phyloP scores from a whole-genome alignment of 2,113 vertebrate species.

The Elephas maximus region DNA sequence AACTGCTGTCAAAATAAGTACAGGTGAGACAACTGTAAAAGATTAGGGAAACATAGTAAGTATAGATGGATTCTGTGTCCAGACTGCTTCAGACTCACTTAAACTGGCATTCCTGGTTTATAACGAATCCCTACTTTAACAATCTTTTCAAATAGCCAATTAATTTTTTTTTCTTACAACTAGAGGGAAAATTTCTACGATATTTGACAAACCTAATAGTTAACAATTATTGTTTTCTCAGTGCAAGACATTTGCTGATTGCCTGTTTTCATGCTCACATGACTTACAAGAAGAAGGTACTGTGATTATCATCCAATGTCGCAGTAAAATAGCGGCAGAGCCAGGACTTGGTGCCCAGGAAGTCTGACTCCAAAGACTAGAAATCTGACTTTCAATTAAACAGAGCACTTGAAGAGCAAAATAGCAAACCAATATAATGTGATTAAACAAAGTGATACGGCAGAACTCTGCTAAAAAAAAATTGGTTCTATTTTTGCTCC shows the following conservation, averaged over 20 bases:
- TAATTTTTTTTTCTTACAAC: not conserved
- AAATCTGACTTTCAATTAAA: not conserved
- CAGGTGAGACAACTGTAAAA: not conserved
- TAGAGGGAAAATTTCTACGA: not conserved
- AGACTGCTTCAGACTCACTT: not conserved
- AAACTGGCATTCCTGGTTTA: not conserved
- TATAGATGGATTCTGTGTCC: not conserved
- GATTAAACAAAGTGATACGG: not conserved
- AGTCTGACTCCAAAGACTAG: not conserved
- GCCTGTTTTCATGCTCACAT: not conserved
- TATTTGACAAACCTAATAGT: not conserved
- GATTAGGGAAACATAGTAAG: not conserved
- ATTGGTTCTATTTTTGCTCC: not conserved
- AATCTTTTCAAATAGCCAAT: not conserved
- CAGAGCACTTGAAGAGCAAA: not conserved
- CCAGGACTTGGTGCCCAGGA: not conserved
- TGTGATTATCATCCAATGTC: not conserved
- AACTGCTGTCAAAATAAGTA: not conserved
- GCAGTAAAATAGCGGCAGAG: not conserved
- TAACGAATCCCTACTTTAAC: not conserved
- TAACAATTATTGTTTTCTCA: not conserved
- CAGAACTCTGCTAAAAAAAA: not conserved
- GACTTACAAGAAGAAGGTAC: not conserved
- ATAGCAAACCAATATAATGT: not conserved
- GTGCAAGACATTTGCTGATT: not conserved